These are phyloP conservation scores for Atherinomorus stipes DNA, from an alignment of 2,113 vertebrate genomes.

Conservation along the genomic window DNA sequence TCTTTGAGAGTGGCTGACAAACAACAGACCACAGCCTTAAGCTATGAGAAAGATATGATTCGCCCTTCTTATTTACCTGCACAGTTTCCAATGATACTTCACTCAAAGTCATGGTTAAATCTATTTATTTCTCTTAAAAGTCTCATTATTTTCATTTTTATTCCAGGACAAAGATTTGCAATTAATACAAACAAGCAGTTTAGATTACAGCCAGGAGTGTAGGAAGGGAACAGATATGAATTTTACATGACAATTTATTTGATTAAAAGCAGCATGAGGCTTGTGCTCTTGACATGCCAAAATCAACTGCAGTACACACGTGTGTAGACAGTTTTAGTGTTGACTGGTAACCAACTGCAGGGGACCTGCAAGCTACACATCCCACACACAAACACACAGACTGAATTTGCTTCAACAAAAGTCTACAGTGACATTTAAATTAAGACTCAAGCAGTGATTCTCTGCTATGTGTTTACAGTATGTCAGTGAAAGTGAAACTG, in stretches of 20 bases:
- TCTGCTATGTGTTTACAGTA: constrained; percentile 7
- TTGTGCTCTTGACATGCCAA: constrained; percentile 19
- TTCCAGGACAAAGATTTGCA: constrained; percentile 62
- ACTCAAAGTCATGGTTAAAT: constrained; percentile 71
- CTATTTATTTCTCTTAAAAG: constrained; percentile 51
- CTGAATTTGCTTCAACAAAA: constrained; percentile 20
- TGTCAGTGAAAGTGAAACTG: constrained; percentile 3
- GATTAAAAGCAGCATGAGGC: constrained; percentile 59
- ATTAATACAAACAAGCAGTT: constrained; percentile 61
- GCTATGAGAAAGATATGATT: constrained; percentile 68
- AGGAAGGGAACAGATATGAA: constrained; percentile 54
- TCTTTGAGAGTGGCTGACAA: constrained; percentile 72
- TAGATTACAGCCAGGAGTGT: constrained; percentile 28
- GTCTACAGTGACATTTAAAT: constrained; percentile 23
- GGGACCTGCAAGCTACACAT: background rate
- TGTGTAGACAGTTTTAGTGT: background rate
- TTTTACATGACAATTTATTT: constrained; percentile 57
- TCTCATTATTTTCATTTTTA: constrained; percentile 60
- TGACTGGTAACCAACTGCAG: background rate
- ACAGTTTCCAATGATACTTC: constrained; percentile 60
- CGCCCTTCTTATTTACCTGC: constrained; percentile 77
- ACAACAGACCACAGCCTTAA: constrained; percentile 63
- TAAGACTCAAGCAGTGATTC: too few species aligned
- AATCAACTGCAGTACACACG: background rate
- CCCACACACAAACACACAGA: constrained; percentile 34